Evolutionary conservation across 1,140 invertebrate species (phyloP).

Genomic region (Oncopodura yosiiana): DNA sequence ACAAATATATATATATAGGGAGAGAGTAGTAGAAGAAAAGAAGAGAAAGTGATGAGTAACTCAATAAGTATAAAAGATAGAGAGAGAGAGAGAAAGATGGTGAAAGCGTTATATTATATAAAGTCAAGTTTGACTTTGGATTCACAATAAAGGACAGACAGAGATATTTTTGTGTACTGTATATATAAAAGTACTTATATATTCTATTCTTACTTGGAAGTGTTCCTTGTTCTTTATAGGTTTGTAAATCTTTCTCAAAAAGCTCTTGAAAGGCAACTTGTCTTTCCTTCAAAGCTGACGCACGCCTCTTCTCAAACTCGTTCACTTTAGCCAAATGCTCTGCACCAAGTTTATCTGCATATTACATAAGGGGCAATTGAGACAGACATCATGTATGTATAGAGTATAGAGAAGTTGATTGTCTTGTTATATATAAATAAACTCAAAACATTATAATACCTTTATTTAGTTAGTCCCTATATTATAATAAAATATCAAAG

Average conservation of each 20-base stretch:
- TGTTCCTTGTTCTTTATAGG: conserved; percentile 53
- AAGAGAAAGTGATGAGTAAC: too few species aligned
- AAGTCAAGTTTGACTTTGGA: neutral
- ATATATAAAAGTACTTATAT: neutral
- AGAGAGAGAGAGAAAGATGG: too few species aligned
- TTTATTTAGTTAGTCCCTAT: too few species aligned
- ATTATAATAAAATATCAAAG: too few species aligned
- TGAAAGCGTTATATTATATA: neutral
- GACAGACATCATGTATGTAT: too few species aligned
- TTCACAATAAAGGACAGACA: neutral
- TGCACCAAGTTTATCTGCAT: conserved; percentile 47
- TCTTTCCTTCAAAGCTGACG: conserved; percentile 50
- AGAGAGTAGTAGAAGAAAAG: too few species aligned
- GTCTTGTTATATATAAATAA: too few species aligned
- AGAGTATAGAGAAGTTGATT: too few species aligned
- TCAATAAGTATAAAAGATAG: too few species aligned
- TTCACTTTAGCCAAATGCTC: conserved; percentile 50
- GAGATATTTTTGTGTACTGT: neutral
- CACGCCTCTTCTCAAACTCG: conserved; percentile 48
- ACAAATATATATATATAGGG: neutral
- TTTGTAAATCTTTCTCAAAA: conserved; percentile 55
- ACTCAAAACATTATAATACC: too few species aligned
- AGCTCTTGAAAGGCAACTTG: conserved; percentile 56
- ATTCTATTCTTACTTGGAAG: conserved; percentile 47
- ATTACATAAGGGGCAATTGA: too few species aligned